These are phyloP conservation scores for Drosophila colorata DNA, from an alignment of 2,888 invertebrate genomes.

Conservation along the genomic window DNA sequence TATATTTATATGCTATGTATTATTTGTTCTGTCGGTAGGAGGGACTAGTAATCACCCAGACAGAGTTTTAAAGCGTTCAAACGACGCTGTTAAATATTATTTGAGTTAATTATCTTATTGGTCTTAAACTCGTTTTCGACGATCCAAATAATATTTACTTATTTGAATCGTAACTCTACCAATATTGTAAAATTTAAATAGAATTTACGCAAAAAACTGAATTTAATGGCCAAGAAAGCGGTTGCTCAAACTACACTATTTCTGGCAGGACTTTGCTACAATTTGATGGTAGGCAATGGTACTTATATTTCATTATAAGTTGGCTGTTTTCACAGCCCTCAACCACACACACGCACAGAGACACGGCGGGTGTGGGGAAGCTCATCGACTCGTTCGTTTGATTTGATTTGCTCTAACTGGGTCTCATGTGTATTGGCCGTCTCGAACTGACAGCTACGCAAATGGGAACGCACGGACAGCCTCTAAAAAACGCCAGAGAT, in stretches of 20 bases:
- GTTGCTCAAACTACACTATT: background rate
- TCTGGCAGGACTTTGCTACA: background rate
- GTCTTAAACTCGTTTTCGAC: too few relatives aligned
- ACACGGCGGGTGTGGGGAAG: conserved; percentile 4
- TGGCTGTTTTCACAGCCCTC: too few relatives aligned
- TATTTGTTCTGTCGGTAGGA: background rate
- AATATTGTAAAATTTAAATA: background rate
- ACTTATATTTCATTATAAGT: too few relatives aligned
- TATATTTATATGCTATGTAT: background rate
- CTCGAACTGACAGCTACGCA: conserved; percentile 72
- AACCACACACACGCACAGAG: background rate
- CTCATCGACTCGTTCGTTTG: conserved; percentile 57
- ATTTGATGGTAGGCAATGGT: background rate
- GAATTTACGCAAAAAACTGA: background rate
- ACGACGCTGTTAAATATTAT: too few relatives aligned
- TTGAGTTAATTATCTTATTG: too few relatives aligned
- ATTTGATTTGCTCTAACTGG: conserved; percentile 48
- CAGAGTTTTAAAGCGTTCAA: too few relatives aligned
- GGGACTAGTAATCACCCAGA: background rate
- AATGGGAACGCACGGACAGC: conserved; percentile 56
- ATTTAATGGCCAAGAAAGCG: background rate
- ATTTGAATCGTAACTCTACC: too few relatives aligned
- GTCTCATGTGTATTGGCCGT: conserved; percentile 68
- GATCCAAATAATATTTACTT: too few relatives aligned
- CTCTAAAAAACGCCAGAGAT: conserved; percentile 55